Conservation (phyloP, 2,113 vertebrate genomes). For the Zosterops borbonicus region DNA sequence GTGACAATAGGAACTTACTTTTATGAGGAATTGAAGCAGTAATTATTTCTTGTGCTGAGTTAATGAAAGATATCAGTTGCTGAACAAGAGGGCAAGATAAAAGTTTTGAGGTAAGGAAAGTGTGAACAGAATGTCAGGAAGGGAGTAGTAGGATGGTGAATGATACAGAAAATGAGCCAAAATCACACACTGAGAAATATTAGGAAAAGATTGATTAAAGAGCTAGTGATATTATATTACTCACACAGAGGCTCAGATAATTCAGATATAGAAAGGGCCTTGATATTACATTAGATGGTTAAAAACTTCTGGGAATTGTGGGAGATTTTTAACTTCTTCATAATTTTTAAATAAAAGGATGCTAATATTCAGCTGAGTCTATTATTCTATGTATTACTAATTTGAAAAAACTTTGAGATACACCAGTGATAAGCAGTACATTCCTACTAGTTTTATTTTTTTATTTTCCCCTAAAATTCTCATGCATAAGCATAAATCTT, state of each 20-base stretch:
- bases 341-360: neutral
- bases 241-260: neutral
- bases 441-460: neutral
- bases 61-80: neutral
- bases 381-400: neutral
- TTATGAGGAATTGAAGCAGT: neutral
- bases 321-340: neutral
- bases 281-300: neutral
- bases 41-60: neutral
- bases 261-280: neutral
- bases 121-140: neutral
- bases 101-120: neutral
- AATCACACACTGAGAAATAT: neutral
- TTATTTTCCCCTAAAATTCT: neutral
- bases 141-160: neutral
- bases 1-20: neutral
- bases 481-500: neutral
- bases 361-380: neutral
- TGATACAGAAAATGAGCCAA: neutral
- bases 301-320: neutral
- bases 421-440: neutral
- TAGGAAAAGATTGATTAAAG: neutral
- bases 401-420: neutral
- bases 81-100: neutral
- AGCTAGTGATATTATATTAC: neutral